A percentile compares a stretch with the other conserved stretches of the same genome.
These are phyloP conservation scores for Ellobius talpinus DNA, from an alignment of 2,113 vertebrate species.

Conservation along the genomic window DNA sequence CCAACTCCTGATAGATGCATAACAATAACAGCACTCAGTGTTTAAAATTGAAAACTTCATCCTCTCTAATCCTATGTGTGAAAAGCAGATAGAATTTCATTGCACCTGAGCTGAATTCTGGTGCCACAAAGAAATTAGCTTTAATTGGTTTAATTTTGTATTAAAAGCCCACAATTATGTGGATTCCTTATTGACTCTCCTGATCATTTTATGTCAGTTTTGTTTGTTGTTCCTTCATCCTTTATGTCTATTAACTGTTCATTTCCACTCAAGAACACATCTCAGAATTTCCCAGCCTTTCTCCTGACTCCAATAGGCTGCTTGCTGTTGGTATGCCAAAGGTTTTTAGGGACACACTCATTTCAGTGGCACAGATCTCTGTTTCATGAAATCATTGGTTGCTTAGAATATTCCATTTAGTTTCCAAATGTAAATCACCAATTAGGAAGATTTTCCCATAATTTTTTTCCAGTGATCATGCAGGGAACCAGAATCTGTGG, in stretches of 20 bases:
- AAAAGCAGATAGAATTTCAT: not conserved
- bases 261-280: constrained; percentile 20
- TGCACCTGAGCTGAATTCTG: not conserved
- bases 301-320: not conserved
- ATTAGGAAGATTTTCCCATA: not conserved
- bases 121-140: not conserved
- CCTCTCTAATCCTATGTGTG: constrained; percentile 19
- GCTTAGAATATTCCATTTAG: not conserved
- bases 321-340: not conserved
- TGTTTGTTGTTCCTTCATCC: not conserved
- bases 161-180: constrained; percentile 15
- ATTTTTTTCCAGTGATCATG: not conserved
- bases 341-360: not conserved
- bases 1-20: not conserved
- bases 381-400: not conserved
- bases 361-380: not conserved
- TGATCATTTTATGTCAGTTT: not conserved
- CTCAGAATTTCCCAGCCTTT: not conserved
- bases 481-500: not conserved
- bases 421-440: not conserved
- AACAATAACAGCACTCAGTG: not conserved
- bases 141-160: constrained; percentile 33
- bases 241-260: not conserved
- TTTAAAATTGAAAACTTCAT: constrained; percentile 2
- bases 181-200: not conserved